Conservation (phyloP, 2,797 vertebrate species). For the Rhinophrynus dorsalis region DNA sequence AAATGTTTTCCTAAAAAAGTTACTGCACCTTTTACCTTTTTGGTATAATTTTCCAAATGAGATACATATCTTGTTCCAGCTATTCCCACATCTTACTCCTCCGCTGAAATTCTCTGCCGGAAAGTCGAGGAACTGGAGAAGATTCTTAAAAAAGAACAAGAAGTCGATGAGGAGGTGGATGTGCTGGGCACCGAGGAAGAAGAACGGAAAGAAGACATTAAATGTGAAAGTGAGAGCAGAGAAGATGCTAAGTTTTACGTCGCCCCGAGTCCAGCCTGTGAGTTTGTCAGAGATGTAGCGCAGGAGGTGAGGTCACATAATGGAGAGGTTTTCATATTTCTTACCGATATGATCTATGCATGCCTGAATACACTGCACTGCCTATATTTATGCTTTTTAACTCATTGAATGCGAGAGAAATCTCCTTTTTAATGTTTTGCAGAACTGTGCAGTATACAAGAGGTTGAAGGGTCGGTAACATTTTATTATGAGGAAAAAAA, state of each 20-base stretch:
- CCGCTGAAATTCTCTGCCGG: constrained; percentile 79
- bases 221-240: constrained; percentile 86
- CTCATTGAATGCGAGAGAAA: too few species aligned
- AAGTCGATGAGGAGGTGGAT: constrained; percentile 87
- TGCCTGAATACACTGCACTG: too few species aligned
- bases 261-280: constrained; percentile 76
- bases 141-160: constrained; percentile 87
- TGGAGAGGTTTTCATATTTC: too few species aligned
- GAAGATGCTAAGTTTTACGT: constrained; percentile 86
- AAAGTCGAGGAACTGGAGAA: constrained; percentile 90
- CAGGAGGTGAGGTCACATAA: constrained; percentile 79
- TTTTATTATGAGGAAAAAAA: too few species aligned
- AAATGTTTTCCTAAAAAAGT: too few species aligned
- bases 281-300: constrained; percentile 83
- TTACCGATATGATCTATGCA: too few species aligned
- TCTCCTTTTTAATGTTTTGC: too few species aligned
- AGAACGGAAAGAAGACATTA: constrained; percentile 79
- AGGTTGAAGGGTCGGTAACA: too few species aligned
- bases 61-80: constrained; percentile 25
- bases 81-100: constrained; percentile 78
- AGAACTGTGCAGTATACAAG: too few species aligned
- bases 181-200: constrained; percentile 78
- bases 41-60: too few species aligned
- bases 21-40: too few species aligned
- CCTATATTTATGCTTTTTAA: too few species aligned